These are phyloP conservation scores for Pachliopta kotzebuea DNA, from an alignment of 2,888 invertebrate species.

Conservation along the genomic window DNA sequence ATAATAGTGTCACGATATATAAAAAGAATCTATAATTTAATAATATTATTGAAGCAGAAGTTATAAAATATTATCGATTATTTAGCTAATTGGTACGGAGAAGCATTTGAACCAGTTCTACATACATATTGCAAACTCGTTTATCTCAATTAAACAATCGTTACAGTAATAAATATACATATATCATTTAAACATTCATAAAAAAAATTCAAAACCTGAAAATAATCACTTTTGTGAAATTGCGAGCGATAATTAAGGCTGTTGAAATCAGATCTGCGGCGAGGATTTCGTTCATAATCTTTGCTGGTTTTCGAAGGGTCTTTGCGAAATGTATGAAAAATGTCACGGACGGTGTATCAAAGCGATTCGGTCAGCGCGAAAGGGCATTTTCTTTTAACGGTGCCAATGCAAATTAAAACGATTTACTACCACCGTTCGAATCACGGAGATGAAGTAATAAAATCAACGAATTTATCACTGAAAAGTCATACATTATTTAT, in stretches of 20 bases:
- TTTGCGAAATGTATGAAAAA: constrained; percentile 58
- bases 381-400: constrained; percentile 48
- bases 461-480: constrained; percentile 20
- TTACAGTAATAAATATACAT: background rate
- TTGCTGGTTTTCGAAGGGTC: constrained; percentile 52
- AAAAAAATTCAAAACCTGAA: constrained; percentile 26
- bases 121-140: background rate
- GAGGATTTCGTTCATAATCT: constrained; percentile 49
- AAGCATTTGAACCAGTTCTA: background rate
- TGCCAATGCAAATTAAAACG: constrained; percentile 26
- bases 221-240: constrained; percentile 24
- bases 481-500: constrained; percentile 15
- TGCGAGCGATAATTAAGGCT: constrained; percentile 47
- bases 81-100: background rate
- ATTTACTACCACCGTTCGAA: constrained; percentile 20
- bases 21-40: too few species aligned
- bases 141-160: background rate
- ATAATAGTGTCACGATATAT: too few species aligned
- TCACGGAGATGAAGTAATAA: constrained; percentile 13
- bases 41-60: too few species aligned
- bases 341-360: constrained; percentile 66
- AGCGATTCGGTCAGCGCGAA: constrained; percentile 51
- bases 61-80: background rate
- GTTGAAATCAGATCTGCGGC: constrained; percentile 58
- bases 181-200: constrained; percentile 3